Percentiles rank a stretch among this genome's conserved stretches.
These are phyloP conservation scores for Acrobasis consociella DNA, from an alignment of 2,888 invertebrate species.

Conservation along the genomic window DNA sequence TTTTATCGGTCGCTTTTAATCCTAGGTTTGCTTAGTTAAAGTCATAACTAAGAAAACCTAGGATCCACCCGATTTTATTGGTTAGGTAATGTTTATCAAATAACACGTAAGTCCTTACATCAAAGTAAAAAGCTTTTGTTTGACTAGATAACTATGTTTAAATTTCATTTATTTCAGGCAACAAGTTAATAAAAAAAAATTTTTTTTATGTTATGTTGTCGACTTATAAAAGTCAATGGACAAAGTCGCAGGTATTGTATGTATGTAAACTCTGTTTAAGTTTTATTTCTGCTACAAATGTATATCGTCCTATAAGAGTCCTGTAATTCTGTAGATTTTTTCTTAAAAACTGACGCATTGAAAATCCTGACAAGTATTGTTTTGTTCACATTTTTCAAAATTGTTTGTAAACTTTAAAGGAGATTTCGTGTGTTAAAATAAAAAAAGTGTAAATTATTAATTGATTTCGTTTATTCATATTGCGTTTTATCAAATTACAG, in stretches of 20 bases:
- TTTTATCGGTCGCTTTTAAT: too few relatives aligned
- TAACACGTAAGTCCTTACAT: too few relatives aligned
- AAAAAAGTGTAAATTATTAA: neutral
- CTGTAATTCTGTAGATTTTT: conserved; percentile 9
- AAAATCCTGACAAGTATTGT: conserved; percentile 2
- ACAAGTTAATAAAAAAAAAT: neutral
- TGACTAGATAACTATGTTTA: too few relatives aligned
- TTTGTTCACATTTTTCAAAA: conserved; percentile 9
- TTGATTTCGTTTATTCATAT: too few relatives aligned
- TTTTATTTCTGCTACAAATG: conserved; percentile 6
- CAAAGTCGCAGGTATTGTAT: conserved; percentile 12
- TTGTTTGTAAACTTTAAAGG: neutral
- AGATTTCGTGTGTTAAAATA: neutral
- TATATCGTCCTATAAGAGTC: conserved; percentile 2
- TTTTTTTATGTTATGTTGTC: conserved; percentile 7
- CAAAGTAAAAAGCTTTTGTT: too few relatives aligned
- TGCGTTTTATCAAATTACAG: too few relatives aligned
- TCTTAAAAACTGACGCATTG: neutral
- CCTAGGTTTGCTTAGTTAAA: too few relatives aligned
- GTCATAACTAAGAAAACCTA: too few relatives aligned
- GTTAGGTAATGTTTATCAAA: too few relatives aligned
- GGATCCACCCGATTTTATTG: too few relatives aligned
- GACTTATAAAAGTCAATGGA: conserved; percentile 2
- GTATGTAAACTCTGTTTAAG: conserved; percentile 13
- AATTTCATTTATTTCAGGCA: too few relatives aligned